These are phyloP conservation scores for Drosophila robusta DNA, from an alignment of 2,888 invertebrate genomes.

Conservation along the genomic window DNA sequence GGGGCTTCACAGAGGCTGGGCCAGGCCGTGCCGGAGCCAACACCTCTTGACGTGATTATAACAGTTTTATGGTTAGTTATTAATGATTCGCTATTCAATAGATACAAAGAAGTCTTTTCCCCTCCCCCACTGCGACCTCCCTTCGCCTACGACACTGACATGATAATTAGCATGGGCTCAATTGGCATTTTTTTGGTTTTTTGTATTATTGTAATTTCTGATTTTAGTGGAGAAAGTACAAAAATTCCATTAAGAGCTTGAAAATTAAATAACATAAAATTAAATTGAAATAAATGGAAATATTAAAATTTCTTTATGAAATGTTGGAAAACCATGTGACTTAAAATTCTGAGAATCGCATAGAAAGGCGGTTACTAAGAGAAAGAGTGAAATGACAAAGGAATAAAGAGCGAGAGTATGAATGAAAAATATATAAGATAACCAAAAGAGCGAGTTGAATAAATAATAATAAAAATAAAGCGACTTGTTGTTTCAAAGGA, in stretches of 20 bases:
- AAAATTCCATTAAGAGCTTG: not conserved
- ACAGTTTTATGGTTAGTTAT: slow-evolving; percentile 74
- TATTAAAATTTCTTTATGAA: not conserved
- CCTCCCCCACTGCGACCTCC: not conserved
- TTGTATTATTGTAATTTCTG: not conserved
- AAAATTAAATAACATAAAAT: no score
- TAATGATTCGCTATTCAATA: slow-evolving; percentile 66
- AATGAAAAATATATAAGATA: no score
- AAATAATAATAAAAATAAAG: no score
- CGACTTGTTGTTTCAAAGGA: no score
- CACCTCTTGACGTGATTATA: slow-evolving; percentile 75
- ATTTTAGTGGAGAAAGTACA: slow-evolving; percentile 10
- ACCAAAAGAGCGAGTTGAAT: no score
- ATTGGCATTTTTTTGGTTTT: not conserved
- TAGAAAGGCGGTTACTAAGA: not conserved
- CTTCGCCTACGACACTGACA: not conserved
- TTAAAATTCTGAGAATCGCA: not conserved
- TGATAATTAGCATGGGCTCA: slow-evolving; percentile 41
- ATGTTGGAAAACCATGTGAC: no score
- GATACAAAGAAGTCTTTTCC: slow-evolving; percentile 22
- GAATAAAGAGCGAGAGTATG: no score
- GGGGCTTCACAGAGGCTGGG: slow-evolving; percentile 36
- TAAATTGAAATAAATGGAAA: not conserved
- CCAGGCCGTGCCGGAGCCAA: slow-evolving; percentile 19
- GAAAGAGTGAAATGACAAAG: no score